phyloP scores from a whole-genome alignment of 2,113 vertebrate species.

The Cheirogaleus medius region DNA sequence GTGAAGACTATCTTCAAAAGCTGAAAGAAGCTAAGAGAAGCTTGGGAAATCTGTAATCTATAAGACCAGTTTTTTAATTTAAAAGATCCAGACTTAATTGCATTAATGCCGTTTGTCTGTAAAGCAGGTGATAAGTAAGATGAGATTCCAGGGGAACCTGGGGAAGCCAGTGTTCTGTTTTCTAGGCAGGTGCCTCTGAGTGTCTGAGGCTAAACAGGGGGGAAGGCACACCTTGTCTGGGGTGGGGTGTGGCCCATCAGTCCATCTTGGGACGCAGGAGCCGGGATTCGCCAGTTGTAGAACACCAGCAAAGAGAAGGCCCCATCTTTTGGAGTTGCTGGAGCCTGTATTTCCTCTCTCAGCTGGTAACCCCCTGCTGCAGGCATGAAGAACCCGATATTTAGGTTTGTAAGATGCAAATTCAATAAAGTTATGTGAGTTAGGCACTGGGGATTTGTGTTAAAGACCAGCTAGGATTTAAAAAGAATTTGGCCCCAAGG shows the following conservation, averaged over 20 bases:
- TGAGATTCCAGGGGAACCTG: neutral
- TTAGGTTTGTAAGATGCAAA: neutral
- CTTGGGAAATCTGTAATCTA: neutral
- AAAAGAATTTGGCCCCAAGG: neutral
- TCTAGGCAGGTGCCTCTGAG: neutral
- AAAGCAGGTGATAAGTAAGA: neutral
- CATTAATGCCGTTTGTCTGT: neutral
- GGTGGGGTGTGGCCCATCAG: neutral
- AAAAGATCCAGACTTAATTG: neutral
- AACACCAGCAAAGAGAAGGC: neutral
- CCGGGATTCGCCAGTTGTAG: too few relatives aligned
- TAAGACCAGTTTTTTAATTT: neutral
- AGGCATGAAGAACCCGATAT: neutral
- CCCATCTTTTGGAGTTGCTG: neutral
- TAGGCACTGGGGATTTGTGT: neutral
- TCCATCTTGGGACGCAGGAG: neutral
- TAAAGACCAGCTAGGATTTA: neutral
- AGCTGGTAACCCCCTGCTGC: neutral
- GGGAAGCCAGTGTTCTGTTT: neutral
- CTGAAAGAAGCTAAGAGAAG: neutral
- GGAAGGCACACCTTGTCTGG: neutral
- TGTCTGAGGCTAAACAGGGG: too few relatives aligned
- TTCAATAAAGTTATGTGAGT: neutral
- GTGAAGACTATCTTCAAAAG: neutral
- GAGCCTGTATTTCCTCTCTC: neutral